Conservation (phyloP, 2,888 invertebrate species). For the Nephrocerus scutellatus region DNA sequence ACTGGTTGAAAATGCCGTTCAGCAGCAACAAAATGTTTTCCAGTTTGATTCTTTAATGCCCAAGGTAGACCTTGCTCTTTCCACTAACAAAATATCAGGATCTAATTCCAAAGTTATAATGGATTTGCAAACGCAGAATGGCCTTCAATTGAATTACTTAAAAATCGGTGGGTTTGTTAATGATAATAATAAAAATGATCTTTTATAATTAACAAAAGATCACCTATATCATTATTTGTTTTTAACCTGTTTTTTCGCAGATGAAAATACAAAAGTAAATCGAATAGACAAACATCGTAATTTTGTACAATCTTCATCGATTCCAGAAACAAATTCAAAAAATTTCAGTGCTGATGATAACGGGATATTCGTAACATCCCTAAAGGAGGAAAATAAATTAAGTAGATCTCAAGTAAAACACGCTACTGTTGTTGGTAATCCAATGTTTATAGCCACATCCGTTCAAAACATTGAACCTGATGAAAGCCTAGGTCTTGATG, state of each 20-base stretch:
- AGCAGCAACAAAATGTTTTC: conserved; percentile 45
- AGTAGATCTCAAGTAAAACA: conserved; percentile 58
- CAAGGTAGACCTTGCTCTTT: conserved; percentile 29
- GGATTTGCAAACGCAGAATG: conserved; percentile 20
- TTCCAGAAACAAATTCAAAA: conserved; percentile 19
- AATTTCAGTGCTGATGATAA: conserved; percentile 31
- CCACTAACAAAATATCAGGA: too few species aligned
- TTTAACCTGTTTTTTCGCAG: conserved; percentile 14
- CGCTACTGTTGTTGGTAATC: conserved; percentile 81
- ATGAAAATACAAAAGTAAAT: conserved; percentile 25
- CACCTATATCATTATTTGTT: neutral
- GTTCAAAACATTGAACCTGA: conserved; percentile 51
- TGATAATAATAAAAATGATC: too few species aligned
- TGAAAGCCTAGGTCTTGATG: conserved; percentile 67
- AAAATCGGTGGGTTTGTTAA: conserved; percentile 22
- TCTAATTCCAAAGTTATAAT: conserved; percentile 16
- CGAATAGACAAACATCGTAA: too few species aligned
- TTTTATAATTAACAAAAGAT: conserved; percentile 1
- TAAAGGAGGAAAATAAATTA: conserved; percentile 24
- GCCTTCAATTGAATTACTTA: conserved; percentile 24
- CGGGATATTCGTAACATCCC: conserved; percentile 31
- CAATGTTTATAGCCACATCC: conserved; percentile 65
- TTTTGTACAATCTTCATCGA: conserved; percentile 18
- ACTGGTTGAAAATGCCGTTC: conserved; percentile 42
- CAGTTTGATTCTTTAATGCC: conserved; percentile 48